Percentiles rank a stretch among this genome's conserved stretches.
phyloP scores from a whole-genome alignment of 1,140 invertebrate species.

The Leptinotarsa texana region DNA sequence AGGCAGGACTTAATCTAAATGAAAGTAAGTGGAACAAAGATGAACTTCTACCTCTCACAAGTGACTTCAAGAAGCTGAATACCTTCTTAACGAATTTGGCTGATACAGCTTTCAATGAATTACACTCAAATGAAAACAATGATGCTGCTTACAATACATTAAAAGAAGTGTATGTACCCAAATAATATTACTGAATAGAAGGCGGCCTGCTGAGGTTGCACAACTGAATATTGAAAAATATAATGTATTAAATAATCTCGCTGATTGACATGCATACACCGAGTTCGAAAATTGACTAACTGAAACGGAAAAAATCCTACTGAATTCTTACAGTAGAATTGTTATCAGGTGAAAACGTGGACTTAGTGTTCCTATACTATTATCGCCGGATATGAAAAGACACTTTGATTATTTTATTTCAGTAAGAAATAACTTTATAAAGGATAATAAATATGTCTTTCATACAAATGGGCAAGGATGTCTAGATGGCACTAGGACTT shows the following conservation, averaged over 20 bases:
- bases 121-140: constrained; percentile 30
- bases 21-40: constrained; percentile 42
- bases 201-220: constrained; percentile 25
- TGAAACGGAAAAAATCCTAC: constrained; percentile 32
- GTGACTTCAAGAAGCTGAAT: constrained; percentile 24
- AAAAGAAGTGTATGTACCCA: constrained; percentile 45
- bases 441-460: not conserved
- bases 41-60: constrained; percentile 38
- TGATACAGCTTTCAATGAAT: constrained; percentile 21
- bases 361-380: constrained; percentile 32
- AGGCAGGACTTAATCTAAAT: constrained; percentile 38
- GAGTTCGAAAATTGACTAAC: constrained; percentile 33
- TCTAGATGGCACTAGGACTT: constrained; percentile 25
- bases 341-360: constrained; percentile 37
- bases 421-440: not conserved
- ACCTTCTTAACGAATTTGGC: constrained; percentile 31
- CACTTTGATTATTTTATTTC: not conserved
- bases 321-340: constrained; percentile 31
- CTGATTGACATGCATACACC: too few species aligned
- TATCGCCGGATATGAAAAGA: not conserved
- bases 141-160: constrained; percentile 32
- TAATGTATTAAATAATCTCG: too few species aligned
- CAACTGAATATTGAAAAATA: constrained; percentile 17
- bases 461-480: not conserved
- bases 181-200: constrained; percentile 24